These are phyloP conservation scores for Cossypha polioptera DNA, from an alignment of 2,797 vertebrate genomes.

Conservation along the genomic window DNA sequence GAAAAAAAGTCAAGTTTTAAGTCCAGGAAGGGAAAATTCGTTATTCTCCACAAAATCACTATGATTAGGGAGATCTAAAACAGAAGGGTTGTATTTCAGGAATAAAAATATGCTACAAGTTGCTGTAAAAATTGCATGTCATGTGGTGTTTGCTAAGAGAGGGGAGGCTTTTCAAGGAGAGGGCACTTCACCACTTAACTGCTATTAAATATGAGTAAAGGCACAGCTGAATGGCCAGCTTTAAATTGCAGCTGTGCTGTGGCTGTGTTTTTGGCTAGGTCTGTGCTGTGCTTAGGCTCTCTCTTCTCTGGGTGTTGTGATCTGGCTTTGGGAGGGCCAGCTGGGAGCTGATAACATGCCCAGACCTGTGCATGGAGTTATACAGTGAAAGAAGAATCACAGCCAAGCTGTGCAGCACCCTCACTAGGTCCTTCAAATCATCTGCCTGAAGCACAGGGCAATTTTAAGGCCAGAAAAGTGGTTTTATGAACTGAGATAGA, in stretches of 20 bases:
- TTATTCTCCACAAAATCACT: constrained; percentile 27
- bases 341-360: not conserved
- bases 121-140: not conserved
- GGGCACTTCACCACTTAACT: not conserved
- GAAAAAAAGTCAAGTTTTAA: not conserved
- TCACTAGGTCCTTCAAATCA: not conserved
- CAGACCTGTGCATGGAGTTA: not conserved
- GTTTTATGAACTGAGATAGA: not conserved
- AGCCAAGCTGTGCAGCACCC: not conserved
- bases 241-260: not conserved
- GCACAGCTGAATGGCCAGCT: not conserved
- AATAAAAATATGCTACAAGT: constrained; percentile 15
- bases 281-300: not conserved
- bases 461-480: not conserved
- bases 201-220: not conserved
- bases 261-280: not conserved
- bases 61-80: constrained; percentile 29
- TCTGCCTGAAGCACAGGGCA: not conserved
- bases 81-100: not conserved
- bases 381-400: not conserved
- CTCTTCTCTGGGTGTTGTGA: not conserved
- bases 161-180: not conserved
- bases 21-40: not conserved
- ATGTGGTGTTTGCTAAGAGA: not conserved
- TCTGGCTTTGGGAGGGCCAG: not conserved